Evolutionary conservation across 2,113 vertebrate genomes (phyloP).

Genomic region (Megaceryle torquata): DNA sequence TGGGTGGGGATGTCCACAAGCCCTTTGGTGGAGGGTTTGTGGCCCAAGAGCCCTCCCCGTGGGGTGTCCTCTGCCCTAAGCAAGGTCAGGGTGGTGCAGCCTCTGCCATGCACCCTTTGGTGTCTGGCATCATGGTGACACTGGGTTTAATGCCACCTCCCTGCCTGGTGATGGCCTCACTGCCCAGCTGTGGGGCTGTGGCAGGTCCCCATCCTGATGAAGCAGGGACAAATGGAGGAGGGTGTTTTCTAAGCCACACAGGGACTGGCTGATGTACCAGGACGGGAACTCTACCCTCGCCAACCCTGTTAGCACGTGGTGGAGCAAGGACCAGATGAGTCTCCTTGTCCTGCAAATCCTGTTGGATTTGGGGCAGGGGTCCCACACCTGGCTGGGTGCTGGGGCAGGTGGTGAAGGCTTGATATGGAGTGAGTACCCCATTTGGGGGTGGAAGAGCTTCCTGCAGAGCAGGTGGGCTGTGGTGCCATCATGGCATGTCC

Average conservation of each 20-base stretch:
- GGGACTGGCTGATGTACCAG: accelerated
- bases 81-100: neutral
- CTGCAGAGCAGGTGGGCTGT: neutral
- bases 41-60: accelerated
- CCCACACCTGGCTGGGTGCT: neutral
- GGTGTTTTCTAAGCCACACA: accelerated
- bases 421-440: accelerated
- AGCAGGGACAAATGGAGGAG: accelerated
- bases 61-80: neutral
- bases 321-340: neutral
- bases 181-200: accelerated
- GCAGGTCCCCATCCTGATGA: accelerated
- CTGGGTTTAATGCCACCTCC: neutral
- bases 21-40: neutral
- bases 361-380: neutral
- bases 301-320: accelerated
- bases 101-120: accelerated
- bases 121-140: neutral
- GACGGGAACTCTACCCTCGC: accelerated
- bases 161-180: neutral
- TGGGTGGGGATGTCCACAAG: neutral
- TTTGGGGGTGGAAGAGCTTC: neutral
- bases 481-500: neutral
- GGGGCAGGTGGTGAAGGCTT: neutral
- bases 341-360: neutral